Conservation (phyloP, 2,797 vertebrate species). For the Sebastes dallii region DNA sequence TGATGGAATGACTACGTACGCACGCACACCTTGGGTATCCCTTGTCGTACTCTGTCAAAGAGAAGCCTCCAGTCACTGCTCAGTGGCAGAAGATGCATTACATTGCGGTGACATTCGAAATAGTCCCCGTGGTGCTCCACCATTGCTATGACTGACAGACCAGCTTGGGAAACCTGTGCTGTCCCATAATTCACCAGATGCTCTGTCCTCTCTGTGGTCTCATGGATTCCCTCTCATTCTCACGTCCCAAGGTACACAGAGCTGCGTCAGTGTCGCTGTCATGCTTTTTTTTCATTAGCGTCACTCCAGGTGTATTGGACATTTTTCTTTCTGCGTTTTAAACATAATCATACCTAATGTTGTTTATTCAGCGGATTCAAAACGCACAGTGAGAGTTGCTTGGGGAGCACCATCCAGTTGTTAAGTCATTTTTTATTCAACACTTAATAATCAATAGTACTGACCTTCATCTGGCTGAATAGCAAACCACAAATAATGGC, state of each 20-base stretch:
- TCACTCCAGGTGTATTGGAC: not conserved
- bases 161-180: conserved; percentile 69
- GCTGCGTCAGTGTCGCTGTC: conserved; percentile 20
- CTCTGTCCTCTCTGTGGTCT: conserved; percentile 67
- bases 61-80: conserved; percentile 75
- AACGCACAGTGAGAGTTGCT: not conserved
- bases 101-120: conserved; percentile 77
- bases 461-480: not conserved
- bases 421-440: conserved; percentile 2
- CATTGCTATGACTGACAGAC: conserved; percentile 77
- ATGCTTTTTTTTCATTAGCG: not conserved
- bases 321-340: not conserved
- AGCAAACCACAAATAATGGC: conserved; percentile 14
- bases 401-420: not conserved
- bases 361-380: not conserved
- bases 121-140: conserved; percentile 74
- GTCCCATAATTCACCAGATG: conserved; percentile 80
- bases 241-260: conserved; percentile 34
- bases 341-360: not conserved
- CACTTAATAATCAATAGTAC: not conserved
- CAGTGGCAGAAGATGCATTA: conserved; percentile 82
- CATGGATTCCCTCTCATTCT: conserved; percentile 42
- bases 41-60: conserved; percentile 74
- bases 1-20: conserved; percentile 76
- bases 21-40: conserved; percentile 66